Base-by-base conservation (phyloP, 2,888 invertebrate species). In the Eristalis pertinax region DNA sequence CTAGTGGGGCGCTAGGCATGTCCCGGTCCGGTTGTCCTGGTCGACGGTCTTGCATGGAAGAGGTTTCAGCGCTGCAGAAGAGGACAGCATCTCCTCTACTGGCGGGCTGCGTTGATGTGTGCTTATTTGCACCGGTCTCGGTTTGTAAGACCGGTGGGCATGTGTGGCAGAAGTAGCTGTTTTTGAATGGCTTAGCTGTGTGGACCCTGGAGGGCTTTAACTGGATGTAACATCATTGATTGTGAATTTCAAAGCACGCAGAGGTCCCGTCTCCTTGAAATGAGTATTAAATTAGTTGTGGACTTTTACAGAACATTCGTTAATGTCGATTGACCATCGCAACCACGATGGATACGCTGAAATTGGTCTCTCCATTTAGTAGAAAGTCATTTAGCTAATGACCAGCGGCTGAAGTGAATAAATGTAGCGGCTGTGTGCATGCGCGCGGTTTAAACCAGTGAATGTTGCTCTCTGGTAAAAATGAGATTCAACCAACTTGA, bases 11-110 rank as follows among this genome's bases (percentile, higher is more conserved):
- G 19, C 50, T 50, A 19, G 19, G 50, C 50, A 50, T 50, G 50
- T 50, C 50, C 19, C 50, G 15, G 4, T 4, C 15, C 8, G 38
- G 62, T 67, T 62, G 56, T 41, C 58, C 67, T 85, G 72, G 63
- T 60, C 43, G 38, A 29, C 72, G 68, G 50, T 64, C 60, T 60
- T 43, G 19, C 50, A 60, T 29, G 26, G 29, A 24, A 67, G 41
- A 60, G 41, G 41, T 58, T n/a, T 50, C 50, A 50, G 19, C 8
- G 19, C 50, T 19, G 19, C 19, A 50, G 8, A 19, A 8, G 50
- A 8, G 50, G 50, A 19, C 19, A 10, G 19, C 50, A 19, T 19
- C 19, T 19, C n/a, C 4, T 19, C 50, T 26, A 26, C 26, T 26
- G 26, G 4, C 26, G 1, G 26, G 26, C 26, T 50, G 43, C 43